These are phyloP conservation scores for Hyaena hyaena DNA, from an alignment of 2,113 vertebrate genomes.

Conservation along the genomic window DNA sequence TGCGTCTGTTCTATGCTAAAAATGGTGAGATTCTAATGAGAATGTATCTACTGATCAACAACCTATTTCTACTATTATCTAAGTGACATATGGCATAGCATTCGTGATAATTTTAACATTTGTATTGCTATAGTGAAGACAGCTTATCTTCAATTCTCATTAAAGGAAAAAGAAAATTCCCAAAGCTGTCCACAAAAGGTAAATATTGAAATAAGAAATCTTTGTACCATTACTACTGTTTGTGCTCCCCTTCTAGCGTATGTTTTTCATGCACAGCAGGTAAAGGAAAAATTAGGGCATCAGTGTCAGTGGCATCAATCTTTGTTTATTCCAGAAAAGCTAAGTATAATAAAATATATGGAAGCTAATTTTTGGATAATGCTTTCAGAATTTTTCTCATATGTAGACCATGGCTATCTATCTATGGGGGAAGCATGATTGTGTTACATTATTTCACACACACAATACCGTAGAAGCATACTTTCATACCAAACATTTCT, in stretches of 20 bases:
- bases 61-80: conserved; percentile 65
- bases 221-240: conserved; percentile 39
- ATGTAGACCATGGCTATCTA: background rate
- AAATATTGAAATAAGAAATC: conserved; percentile 67
- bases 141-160: conserved; percentile 69
- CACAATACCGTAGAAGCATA: conserved; percentile 53
- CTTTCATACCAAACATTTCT: conserved; percentile 69
- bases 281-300: conserved; percentile 62
- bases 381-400: conserved; percentile 60
- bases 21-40: conserved; percentile 71
- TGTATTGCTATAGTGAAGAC: conserved; percentile 8
- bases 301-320: background rate
- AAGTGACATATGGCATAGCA: conserved; percentile 26
- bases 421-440: conserved; percentile 53
- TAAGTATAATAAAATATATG: conserved; percentile 56
- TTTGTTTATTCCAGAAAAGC: conserved; percentile 57
- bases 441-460: conserved; percentile 70
- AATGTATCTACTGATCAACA: conserved; percentile 61
- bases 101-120: conserved; percentile 62
- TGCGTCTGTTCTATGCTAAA: conserved; percentile 57
- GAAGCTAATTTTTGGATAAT: conserved; percentile 56
- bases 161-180: conserved; percentile 56
- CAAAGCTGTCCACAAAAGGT: conserved; percentile 32
- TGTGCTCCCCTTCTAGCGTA: background rate
- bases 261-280: conserved; percentile 66